Percentiles rank a stretch among this genome's conserved stretches.
phyloP scores from a whole-genome alignment of 1,140 invertebrate species.

The Brachionus plicatilis region DNA sequence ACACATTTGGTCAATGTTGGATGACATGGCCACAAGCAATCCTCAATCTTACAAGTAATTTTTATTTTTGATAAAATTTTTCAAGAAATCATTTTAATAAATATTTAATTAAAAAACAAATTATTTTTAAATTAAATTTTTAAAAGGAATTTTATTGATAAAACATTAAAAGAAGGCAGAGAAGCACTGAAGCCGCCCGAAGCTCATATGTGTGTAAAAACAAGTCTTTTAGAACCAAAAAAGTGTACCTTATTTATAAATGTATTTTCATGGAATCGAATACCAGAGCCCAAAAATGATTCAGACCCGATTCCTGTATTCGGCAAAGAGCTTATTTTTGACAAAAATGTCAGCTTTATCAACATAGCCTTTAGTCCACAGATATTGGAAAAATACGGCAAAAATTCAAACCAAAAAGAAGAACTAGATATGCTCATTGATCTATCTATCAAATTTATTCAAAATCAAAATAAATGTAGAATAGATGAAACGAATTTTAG shows the following conservation, averaged over 20 bases:
- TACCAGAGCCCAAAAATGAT: neutral
- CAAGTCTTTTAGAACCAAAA: constrained; percentile 19
- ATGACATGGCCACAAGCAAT: constrained; percentile 7
- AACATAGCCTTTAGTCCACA: neutral
- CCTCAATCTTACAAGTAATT: constrained; percentile 32
- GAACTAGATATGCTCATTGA: constrained; percentile 6
- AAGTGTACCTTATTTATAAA: constrained; percentile 24
- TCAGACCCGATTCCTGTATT: constrained; percentile 11
- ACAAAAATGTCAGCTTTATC: neutral
- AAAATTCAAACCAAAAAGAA: neutral
- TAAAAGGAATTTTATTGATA: constrained; percentile 36
- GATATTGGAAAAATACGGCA: neutral
- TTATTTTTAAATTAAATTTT: neutral
- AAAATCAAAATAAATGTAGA: constrained; percentile 23
- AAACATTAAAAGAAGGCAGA: constrained; percentile 25
- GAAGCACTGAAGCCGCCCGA: constrained; percentile 2
- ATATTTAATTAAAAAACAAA: neutral
- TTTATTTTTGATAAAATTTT: too few relatives aligned
- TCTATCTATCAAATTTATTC: neutral
- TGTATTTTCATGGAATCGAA: constrained; percentile 16
- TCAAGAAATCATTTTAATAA: too few relatives aligned
- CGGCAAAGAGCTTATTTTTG: neutral
- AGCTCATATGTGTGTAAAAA: constrained; percentile 11
- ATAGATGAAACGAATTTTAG: neutral
- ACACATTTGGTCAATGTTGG: constrained; percentile 38